Evolutionary conservation across 2,888 invertebrate genomes (phyloP).

Genomic region (Hydropsyche betteni): DNA sequence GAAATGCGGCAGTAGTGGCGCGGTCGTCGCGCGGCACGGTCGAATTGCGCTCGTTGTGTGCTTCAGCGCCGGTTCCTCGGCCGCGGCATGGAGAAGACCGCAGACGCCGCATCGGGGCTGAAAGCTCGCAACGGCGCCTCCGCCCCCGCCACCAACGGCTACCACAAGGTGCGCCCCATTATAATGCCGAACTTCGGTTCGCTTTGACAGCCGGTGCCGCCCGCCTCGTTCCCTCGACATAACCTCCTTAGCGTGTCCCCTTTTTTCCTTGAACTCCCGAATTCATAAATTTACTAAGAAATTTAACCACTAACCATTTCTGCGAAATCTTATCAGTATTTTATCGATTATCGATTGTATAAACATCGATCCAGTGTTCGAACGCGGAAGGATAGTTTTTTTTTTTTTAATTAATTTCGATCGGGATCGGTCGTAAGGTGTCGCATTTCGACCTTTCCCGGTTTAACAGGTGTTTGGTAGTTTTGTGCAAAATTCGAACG

Average conservation of each 20-base stretch:
- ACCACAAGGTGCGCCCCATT: constrained; percentile 15
- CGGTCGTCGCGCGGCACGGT: neutral
- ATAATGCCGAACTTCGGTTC: neutral
- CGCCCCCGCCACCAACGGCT: constrained; percentile 7
- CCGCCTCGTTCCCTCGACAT: neutral
- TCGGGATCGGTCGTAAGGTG: too few relatives aligned
- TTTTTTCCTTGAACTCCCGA: too few relatives aligned
- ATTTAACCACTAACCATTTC: too few relatives aligned
- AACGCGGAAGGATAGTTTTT: too few relatives aligned
- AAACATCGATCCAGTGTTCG: too few relatives aligned
- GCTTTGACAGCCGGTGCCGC: neutral
- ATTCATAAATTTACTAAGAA: too few relatives aligned
- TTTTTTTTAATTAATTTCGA: too few relatives aligned
- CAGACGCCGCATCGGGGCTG: neutral
- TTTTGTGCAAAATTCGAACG: too few relatives aligned
- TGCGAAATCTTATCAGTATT: too few relatives aligned
- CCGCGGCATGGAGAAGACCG: constrained; percentile 9
- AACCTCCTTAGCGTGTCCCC: neutral
- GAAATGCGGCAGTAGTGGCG: constrained; percentile 26
- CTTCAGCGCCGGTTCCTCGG: neutral
- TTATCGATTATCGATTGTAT: too few relatives aligned
- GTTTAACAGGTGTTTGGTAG: too few relatives aligned
- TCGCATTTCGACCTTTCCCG: too few relatives aligned
- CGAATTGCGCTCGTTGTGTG: neutral
- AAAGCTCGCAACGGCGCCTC: neutral